Conservation (phyloP, 2,888 invertebrate genomes). For the Aproaerema taeniolella region DNA sequence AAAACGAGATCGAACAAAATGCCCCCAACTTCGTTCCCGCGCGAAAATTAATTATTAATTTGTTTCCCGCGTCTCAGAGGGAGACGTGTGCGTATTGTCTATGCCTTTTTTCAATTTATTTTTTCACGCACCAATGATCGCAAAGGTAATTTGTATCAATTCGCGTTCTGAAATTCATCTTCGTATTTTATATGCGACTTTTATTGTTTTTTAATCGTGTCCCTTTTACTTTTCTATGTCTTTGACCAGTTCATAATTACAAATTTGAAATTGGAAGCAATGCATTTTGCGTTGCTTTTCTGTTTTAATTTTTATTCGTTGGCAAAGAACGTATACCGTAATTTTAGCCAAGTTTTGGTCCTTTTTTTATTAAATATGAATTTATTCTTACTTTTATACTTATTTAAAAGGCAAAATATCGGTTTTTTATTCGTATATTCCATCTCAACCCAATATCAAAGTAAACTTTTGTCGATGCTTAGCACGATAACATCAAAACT, state of each 20-base stretch:
- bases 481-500: no score
- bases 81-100: conserved; percentile 46
- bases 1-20: conserved; percentile 59
- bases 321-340: conserved; percentile 4
- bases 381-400: no score
- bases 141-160: conserved; percentile 56
- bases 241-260: conserved; percentile 4
- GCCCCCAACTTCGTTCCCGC: conserved; percentile 52
- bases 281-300: conserved; percentile 6
- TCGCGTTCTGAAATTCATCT: conserved; percentile 25
- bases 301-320: conserved; percentile 10
- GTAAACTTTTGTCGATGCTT: no score
- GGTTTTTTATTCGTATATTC: no score
- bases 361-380: no score
- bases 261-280: not conserved
- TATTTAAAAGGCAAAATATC: no score
- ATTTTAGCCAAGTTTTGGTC: no score
- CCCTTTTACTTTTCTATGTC: not conserved
- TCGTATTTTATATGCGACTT: not conserved
- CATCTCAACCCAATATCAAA: no score
- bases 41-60: conserved; percentile 73
- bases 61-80: conserved; percentile 52
- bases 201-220: not conserved
- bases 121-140: conserved; percentile 54
- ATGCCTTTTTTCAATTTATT: conserved; percentile 45